Base-by-base conservation (phyloP, 2,113 vertebrate species). In the Atlantisia rogersi region DNA sequence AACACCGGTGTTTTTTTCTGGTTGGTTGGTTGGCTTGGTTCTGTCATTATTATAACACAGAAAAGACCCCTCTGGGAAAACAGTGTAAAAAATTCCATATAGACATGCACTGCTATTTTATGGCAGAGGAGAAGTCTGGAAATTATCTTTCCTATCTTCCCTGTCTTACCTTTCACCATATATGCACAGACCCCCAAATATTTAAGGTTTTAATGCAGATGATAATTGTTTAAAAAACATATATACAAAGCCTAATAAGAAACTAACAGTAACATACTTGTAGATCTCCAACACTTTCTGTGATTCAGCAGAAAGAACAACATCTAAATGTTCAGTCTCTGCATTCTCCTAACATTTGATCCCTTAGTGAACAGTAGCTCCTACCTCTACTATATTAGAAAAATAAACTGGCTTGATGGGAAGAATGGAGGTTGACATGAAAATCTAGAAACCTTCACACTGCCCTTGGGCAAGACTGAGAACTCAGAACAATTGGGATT, bases 261-360 rank as follows among this genome's bases (percentile, higher is more conserved):
- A 79, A 20, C 11, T 29, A 60, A 39, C 18, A 71, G 7, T 13
- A 76, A 40, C 12, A 59, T 48, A 78, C 6, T 56, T 77, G 20
- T 59, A 65, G 37, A 55, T 75, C 17, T 59, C 73, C 48, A 67
- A 70, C 6, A 55, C 4, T 62, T 83, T 86, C 42, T 78, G 70
- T 29, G 76, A 63, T 65, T 31, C 53, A 77, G 12, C 12, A 82
- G 39, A 91, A 81, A 84, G 42, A 94, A 42, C 8, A 69, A 91
- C 86, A 73, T 68, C 65, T 74, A 90, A 92, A 95, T 26, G 58
- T 58, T 79, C 32, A 35, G 16, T 42, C 15, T 97, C 91, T 60
- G 59, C 50, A 71, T 79, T 87, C 91, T 93, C 71, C 89, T 94
- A 91, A 88, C 5, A 3, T 92, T 96, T 92, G 52, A 60, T 53